These are phyloP conservation scores for Abramis brama DNA, from an alignment of 2,113 vertebrate genomes.

Conservation along the genomic window DNA sequence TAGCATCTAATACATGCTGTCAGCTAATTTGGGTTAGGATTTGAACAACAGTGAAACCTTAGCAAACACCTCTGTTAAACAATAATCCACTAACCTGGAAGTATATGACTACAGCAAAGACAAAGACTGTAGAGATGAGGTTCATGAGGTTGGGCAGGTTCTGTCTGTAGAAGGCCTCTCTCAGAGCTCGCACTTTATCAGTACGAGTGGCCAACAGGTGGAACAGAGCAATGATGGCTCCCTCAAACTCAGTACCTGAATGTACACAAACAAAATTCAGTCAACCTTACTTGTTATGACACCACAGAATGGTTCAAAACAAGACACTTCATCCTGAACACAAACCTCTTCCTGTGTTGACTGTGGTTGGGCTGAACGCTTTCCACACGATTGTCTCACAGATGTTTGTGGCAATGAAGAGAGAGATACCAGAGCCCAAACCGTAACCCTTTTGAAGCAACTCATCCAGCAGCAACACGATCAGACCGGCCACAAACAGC, in stretches of 20 bases:
- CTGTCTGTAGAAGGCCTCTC: constrained; percentile 98
- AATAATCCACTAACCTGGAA: constrained; percentile 86
- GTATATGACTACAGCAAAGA: constrained; percentile 98
- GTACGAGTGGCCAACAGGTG: constrained; percentile 96
- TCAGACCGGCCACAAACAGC: constrained; percentile 97
- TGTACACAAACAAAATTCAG: constrained; percentile 31
- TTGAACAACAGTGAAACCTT: no score
- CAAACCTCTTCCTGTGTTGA: constrained; percentile 97
- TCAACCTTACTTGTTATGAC: background rate
- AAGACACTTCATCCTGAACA: background rate
- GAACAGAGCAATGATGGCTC: constrained; percentile 96
- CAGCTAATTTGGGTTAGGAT: background rate
- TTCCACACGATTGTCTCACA: constrained; percentile 99
- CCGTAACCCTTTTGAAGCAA: constrained; percentile 97
- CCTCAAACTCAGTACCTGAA: constrained; percentile 97
- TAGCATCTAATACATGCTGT: background rate
- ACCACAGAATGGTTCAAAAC: background rate
- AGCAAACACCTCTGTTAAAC: background rate
- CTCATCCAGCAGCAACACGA: constrained; percentile 95
- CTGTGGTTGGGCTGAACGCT: constrained; percentile 97
- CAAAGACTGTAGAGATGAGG: constrained; percentile 96
- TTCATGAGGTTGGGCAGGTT: constrained; percentile 99
- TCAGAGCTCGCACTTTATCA: constrained; percentile 95
- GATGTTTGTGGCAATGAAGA: constrained; percentile 99
- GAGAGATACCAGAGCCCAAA: constrained; percentile 96